Conservation (phyloP, 2,113 vertebrate genomes). For the Cyanoderma ruficeps region DNA sequence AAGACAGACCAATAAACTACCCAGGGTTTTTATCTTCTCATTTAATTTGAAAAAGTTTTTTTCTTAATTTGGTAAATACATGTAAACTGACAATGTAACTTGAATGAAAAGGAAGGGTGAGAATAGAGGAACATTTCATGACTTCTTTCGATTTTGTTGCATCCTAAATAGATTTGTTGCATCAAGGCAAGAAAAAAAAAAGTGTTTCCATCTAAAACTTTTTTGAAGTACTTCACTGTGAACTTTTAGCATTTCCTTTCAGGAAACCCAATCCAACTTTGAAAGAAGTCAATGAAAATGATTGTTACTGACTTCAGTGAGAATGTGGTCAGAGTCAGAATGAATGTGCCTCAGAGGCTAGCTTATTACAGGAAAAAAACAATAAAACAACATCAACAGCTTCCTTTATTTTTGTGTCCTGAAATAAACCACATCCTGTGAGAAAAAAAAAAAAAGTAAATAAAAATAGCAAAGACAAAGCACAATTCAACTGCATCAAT, state of each 20-base stretch:
- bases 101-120: neutral
- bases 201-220: neutral
- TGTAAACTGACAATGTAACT: neutral
- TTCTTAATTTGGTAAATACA: neutral
- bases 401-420: conserved; percentile 36
- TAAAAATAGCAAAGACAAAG: conserved; percentile 23
- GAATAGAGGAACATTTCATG: neutral
- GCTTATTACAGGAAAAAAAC: neutral
- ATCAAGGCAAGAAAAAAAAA: neutral
- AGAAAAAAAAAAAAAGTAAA: neutral
- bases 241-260: conserved; percentile 10
- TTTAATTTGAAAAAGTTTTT: neutral
- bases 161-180: neutral
- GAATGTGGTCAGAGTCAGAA: neutral
- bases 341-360: neutral
- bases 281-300: conserved; percentile 35
- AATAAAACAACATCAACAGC: conserved; percentile 1
- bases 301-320: conserved; percentile 13
- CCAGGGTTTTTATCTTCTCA: neutral
- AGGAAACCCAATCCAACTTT: neutral
- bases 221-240: neutral
- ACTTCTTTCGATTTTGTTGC: neutral
- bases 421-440: conserved; percentile 36
- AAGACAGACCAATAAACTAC: neutral
- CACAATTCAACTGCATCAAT: conserved; percentile 35